A percentile compares a stretch with the other conserved stretches of the same genome.
These are phyloP conservation scores for Heteronetta atricapilla DNA, from an alignment of 2,113 vertebrate genomes.

Conservation along the genomic window DNA sequence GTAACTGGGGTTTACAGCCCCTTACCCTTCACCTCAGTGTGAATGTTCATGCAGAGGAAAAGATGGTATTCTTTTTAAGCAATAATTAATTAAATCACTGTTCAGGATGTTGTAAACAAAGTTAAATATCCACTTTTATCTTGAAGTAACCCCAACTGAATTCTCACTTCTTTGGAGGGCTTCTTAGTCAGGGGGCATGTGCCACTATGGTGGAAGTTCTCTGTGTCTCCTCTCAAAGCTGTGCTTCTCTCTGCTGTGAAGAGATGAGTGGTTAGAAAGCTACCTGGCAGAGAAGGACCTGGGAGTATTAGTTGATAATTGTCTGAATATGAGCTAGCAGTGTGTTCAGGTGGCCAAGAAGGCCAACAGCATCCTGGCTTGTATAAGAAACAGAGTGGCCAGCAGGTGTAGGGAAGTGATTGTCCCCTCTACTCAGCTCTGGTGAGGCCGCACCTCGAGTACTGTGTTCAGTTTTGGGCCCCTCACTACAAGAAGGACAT, in stretches of 20 bases:
- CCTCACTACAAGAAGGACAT: no score
- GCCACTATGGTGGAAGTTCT: background rate
- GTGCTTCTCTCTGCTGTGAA: background rate
- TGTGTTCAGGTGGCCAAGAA: no score
- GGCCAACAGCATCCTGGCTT: no score
- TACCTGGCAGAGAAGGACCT: no score
- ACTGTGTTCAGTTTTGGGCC: no score
- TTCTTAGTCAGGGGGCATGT: background rate
- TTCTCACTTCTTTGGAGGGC: background rate
- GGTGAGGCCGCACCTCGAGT: no score
- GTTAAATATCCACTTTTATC: background rate
- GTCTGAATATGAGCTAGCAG: no score
- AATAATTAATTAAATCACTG: background rate
- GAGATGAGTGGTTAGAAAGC: no score
- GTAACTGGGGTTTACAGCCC: background rate
- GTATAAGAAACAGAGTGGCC: no score
- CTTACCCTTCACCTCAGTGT: background rate
- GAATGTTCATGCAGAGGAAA: background rate
- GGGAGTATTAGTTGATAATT: no score
- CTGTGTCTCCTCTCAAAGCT: background rate
- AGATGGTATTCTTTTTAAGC: rapidly evolving
- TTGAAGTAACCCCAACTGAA: background rate
- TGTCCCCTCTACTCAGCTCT: no score
- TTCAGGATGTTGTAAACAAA: background rate
- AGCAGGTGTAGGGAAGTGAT: no score